Conservation (phyloP, 2,888 invertebrate genomes). For the Pycnomerus fuliginosus region DNA sequence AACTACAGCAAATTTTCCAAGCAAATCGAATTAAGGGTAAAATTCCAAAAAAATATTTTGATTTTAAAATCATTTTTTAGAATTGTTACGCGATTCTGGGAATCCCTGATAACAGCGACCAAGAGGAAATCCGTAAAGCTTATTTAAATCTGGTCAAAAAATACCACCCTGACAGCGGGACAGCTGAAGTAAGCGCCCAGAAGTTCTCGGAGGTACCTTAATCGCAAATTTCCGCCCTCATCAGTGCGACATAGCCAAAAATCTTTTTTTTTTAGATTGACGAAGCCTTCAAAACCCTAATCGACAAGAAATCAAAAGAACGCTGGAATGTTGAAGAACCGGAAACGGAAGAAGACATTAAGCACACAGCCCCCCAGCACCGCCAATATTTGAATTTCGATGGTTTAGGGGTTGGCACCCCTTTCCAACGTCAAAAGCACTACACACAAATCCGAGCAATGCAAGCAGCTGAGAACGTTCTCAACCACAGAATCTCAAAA, state of each 20-base stretch:
- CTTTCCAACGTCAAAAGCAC: constrained; percentile 75
- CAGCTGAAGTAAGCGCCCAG: constrained; percentile 66
- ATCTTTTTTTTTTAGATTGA: constrained; percentile 57
- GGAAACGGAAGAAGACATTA: constrained; percentile 64
- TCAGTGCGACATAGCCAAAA: too few species aligned
- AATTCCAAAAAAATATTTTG: too few species aligned
- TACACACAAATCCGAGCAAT: constrained; percentile 68
- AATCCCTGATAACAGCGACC: constrained; percentile 66
- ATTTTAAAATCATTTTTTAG: constrained; percentile 57
- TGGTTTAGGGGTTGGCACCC: constrained; percentile 77
- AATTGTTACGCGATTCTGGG: constrained; percentile 69
- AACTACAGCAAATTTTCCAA: too few species aligned
- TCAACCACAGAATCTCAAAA: constrained; percentile 62
- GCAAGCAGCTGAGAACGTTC: constrained; percentile 68
- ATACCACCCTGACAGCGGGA: constrained; percentile 82
- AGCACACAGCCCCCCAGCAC: constrained; percentile 87
- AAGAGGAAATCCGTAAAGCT: constrained; percentile 69
- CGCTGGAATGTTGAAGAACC: constrained; percentile 56
- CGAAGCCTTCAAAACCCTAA: constrained; percentile 70
- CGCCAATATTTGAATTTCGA: constrained; percentile 79
- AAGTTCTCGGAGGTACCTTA: constrained; percentile 77
- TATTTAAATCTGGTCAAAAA: constrained; percentile 76
- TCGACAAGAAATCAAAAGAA: constrained; percentile 66
- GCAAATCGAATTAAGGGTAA: too few species aligned
- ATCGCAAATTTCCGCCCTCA: too few species aligned